Evolutionary conservation across 2,113 vertebrate species (phyloP), one percentile per base, ranked within the genome.

Genomic region (Phylloscopus whistleri): DNA sequence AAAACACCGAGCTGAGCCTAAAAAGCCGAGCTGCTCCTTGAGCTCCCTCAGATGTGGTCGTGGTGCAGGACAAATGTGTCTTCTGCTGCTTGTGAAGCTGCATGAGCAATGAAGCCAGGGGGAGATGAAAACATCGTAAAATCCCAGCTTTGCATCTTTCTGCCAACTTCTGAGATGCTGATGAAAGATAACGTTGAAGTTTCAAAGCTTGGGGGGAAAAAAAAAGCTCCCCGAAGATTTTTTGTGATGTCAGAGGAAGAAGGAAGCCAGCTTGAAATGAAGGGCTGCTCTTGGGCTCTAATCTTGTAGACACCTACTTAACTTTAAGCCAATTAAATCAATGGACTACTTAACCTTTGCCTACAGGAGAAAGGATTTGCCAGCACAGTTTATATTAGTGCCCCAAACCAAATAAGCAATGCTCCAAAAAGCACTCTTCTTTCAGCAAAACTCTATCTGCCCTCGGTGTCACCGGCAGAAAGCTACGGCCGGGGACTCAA

Each of bases 301-400:
- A 96, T 96, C 95, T 96, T 84, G 83, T 91, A 95, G 95, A 95
- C 95, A 97, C 94, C 91, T 97, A 97, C 95, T 97, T 96, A 97
- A 96, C 94, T 96, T 93, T 95, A 96, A 96, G 93, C 93, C 96
- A 96, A 96, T 96, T 97, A 96, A 96, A 96, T 95, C 96, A 96
- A 94, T 93, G 94, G 79, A 84, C 85, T 96, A 96, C 95, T 97
- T 96, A 96, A 96, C 95, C 96, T 96, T 94, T 97, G 95, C 95
- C 96, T 96, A 92, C 68, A 93, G 79, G 94, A 96, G 96, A 96
- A 97, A 94, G 93, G 92, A 70, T 94, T 95, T 97, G 95, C 95
- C 88, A 94, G 95, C 92, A 95, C 90, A 88, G 94, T 97, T 97
- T 97, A 96, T 95, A 94, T 90, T 95, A 97, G 88, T 93, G 92